phyloP scores from a whole-genome alignment of 2,113 vertebrate species.

The Rhinolophus sinicus region DNA sequence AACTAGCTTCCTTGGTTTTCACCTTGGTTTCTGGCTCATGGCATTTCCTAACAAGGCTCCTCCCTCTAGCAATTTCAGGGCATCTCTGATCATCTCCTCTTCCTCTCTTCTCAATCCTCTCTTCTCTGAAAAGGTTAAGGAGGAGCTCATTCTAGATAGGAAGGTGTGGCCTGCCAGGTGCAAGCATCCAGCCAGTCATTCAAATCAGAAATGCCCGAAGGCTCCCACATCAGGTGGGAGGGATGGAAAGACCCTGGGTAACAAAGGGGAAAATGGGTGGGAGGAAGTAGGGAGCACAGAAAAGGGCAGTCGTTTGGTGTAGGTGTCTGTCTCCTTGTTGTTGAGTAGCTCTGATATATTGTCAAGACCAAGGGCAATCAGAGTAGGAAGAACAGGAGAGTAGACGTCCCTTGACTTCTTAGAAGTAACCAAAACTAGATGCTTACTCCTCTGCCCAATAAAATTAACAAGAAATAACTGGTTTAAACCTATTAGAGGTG shows the following conservation, averaged over 20 bases:
- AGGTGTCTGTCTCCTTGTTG: rapidly evolving
- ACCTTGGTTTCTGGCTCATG: background rate
- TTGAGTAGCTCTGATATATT: background rate
- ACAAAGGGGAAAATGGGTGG: background rate
- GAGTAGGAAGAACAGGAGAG: background rate
- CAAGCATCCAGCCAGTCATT: background rate
- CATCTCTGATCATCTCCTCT: background rate
- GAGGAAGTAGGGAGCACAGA: rapidly evolving
- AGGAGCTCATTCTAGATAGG: background rate
- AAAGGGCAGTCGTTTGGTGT: rapidly evolving
- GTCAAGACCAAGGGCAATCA: rapidly evolving
- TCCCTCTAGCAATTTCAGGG: background rate
- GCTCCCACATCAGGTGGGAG: background rate
- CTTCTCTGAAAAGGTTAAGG: background rate
- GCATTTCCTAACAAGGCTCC: background rate
- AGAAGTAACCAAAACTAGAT: background rate
- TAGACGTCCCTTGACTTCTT: background rate
- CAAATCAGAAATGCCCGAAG: background rate
- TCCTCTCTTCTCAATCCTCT: background rate
- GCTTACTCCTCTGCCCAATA: background rate
- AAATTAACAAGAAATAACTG: background rate
- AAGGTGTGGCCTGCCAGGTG: background rate
- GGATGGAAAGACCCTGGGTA: background rate
- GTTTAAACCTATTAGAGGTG: background rate
- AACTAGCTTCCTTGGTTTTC: background rate